Percentiles rank a stretch among this genome's conserved stretches.
phyloP scores from a whole-genome alignment of 1,140 invertebrate species.

The Trichogramma pretiosum region DNA sequence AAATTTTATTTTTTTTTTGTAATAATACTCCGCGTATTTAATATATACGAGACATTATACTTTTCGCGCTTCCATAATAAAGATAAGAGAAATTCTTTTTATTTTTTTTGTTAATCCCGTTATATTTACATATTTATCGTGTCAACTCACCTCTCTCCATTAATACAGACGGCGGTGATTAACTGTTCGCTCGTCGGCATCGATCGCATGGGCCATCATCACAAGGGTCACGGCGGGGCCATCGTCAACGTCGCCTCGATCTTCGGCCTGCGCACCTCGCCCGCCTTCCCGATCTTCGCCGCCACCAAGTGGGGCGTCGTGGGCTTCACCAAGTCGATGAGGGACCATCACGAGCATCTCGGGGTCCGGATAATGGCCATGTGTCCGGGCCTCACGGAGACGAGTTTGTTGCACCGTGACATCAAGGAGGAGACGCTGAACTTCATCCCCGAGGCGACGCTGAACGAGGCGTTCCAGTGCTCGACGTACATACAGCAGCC shows the following conservation, averaged over 20 bases:
- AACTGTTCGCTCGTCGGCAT: slow-evolving; percentile 37
- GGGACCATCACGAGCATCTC: slow-evolving; percentile 11
- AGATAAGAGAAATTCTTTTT: no score
- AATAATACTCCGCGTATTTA: no score
- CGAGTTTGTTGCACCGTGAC: slow-evolving; percentile 21
- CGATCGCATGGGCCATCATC: slow-evolving; percentile 41
- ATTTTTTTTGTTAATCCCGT: no score
- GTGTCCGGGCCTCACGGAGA: slow-evolving; percentile 45
- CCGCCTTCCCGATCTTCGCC: slow-evolving; percentile 41
- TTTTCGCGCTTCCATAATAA: no score
- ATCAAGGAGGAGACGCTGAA: slow-evolving; percentile 8
- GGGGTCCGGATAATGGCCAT: slow-evolving; percentile 40
- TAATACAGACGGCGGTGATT: slow-evolving; percentile 40
- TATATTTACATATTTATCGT: no score
- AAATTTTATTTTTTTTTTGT: no score
- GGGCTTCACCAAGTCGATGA: slow-evolving; percentile 12
- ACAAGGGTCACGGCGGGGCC: slow-evolving; percentile 40
- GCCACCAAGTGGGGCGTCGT: slow-evolving; percentile 19
- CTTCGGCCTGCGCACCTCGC: slow-evolving; percentile 38
- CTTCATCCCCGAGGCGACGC: slow-evolving; percentile 5
- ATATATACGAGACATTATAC: no score
- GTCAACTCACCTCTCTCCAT: no score
- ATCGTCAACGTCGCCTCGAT: slow-evolving; percentile 44
- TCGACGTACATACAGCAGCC: slow-evolving; percentile 16
- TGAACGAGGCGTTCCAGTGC: slow-evolving; percentile 10